Conservation (phyloP, 2,888 invertebrate species). For the Chironomus tentans region DNA sequence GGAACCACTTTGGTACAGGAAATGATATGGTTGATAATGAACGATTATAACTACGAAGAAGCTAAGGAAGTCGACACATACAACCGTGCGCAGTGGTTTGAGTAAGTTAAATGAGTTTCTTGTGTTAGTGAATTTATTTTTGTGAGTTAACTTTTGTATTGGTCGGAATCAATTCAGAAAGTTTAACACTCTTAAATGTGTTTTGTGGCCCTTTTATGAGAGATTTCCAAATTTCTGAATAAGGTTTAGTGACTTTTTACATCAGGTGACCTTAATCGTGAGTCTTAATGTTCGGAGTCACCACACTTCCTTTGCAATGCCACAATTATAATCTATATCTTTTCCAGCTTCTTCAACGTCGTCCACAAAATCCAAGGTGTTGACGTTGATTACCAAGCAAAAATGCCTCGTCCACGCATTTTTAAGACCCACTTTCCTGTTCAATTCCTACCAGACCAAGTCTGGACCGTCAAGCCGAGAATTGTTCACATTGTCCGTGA, state of each 20-base stretch:
- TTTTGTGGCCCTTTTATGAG: too few species aligned
- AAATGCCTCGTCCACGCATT: neutral
- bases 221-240: too few species aligned
- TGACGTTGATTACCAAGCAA: neutral
- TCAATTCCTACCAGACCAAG: neutral
- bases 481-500: neutral
- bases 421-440: neutral
- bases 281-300: too few species aligned
- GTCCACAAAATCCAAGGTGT: neutral
- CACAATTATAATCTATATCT: neutral
- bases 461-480: neutral
- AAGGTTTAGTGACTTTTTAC: too few species aligned
- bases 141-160: too few species aligned
- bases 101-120: neutral
- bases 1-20: neutral
- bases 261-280: too few species aligned
- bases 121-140: too few species aligned
- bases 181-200: too few species aligned
- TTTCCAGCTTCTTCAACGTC: neutral
- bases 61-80: neutral
- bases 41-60: neutral
- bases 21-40: neutral
- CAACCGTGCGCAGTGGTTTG: neutral
- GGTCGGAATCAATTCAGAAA: too few species aligned
- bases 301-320: too few species aligned